A percentile compares a stretch with the other conserved stretches of the same genome.
Conservation (phyloP, 2,113 vertebrate genomes). For the Diglossa brunneiventris region DNA sequence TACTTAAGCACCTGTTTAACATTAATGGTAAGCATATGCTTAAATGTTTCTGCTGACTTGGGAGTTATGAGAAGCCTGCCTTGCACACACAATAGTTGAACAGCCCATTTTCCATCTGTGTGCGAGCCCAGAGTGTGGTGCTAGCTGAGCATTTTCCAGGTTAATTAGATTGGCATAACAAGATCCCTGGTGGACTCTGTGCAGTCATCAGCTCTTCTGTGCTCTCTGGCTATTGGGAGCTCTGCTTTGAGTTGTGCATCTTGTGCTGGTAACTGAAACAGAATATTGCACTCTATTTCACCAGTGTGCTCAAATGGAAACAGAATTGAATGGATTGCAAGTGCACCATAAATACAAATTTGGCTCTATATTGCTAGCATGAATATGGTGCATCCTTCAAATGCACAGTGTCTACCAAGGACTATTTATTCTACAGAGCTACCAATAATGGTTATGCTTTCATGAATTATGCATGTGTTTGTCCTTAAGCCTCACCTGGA, state of each 20-base stretch:
- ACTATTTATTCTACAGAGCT: slow-evolving; percentile 7
- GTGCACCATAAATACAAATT: slow-evolving; percentile 47
- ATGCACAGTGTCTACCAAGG: background rate
- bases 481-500: slow-evolving; percentile 23
- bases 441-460: background rate
- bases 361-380: background rate
- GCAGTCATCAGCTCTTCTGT: slow-evolving; percentile 43
- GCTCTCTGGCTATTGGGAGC: background rate
- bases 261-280: background rate
- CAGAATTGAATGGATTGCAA: slow-evolving; percentile 11
- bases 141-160: slow-evolving; percentile 59
- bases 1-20: slow-evolving; percentile 61
- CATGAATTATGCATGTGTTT: slow-evolving; percentile 54
- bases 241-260: background rate
- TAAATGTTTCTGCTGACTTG: slow-evolving; percentile 49
- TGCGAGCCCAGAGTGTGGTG: background rate
- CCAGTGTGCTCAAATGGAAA: slow-evolving; percentile 4
- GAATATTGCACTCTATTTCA: slow-evolving; percentile 24
- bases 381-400: slow-evolving; percentile 45
- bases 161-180: slow-evolving; percentile 66
- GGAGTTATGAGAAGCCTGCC: slow-evolving; percentile 26
- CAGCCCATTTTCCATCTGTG: slow-evolving; percentile 49
- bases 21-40: slow-evolving; percentile 57
- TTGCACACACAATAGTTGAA: background rate
- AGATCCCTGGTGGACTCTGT: slow-evolving; percentile 37